Conservation (phyloP, 2,113 vertebrate genomes). For the Setophaga petechia region DNA sequence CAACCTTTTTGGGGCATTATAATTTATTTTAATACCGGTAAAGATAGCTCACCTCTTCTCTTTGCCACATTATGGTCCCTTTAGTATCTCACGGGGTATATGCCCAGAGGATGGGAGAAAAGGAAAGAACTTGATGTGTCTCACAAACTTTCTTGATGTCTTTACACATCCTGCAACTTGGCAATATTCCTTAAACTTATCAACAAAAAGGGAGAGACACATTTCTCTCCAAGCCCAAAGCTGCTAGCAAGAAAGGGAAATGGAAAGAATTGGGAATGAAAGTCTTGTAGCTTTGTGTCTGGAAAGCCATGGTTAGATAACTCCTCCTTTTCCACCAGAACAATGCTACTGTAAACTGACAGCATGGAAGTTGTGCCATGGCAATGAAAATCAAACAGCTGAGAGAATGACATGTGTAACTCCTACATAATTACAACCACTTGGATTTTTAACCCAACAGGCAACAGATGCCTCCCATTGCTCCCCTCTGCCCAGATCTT, state of each 20-base stretch:
- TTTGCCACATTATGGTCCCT: background rate
- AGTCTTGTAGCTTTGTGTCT: background rate
- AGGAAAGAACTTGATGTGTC: background rate
- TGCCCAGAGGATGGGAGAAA: background rate
- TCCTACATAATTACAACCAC: background rate
- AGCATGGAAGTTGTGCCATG: background rate
- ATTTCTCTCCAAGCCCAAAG: background rate
- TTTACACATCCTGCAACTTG: background rate
- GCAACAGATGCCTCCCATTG: background rate
- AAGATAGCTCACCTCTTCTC: background rate
- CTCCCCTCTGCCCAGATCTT: background rate
- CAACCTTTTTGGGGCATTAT: background rate
- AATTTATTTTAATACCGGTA: background rate
- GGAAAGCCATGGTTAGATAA: background rate
- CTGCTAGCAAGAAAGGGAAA: background rate
- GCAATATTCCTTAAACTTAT: background rate
- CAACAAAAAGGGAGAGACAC: background rate
- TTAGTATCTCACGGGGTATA: rapidly evolving
- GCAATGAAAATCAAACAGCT: background rate
- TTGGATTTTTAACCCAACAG: background rate
- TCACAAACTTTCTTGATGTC: background rate
- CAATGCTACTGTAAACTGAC: background rate
- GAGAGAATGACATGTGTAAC: background rate
- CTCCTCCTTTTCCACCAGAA: background rate
- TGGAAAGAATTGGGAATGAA: background rate